Evolutionary conservation across 2,797 vertebrate genomes (phyloP).

Genomic region (Catamblyrhynchus diadema): DNA sequence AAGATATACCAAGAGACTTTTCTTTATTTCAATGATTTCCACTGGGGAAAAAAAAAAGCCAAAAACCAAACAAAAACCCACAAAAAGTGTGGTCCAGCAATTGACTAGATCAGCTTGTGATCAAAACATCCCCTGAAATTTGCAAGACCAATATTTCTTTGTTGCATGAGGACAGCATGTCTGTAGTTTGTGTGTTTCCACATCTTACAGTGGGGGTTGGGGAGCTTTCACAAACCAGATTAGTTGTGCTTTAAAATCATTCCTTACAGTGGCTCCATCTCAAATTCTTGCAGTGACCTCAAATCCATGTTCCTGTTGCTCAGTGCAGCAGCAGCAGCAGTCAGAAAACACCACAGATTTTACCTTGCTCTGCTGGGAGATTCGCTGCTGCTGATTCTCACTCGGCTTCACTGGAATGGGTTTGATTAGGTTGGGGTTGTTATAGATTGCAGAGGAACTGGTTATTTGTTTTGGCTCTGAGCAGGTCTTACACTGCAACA

Average conservation of each 20-base stretch:
- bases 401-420: slow-evolving; percentile 92
- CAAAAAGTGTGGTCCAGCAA: neutral
- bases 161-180: neutral
- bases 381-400: slow-evolving; percentile 63
- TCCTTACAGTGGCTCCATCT: neutral
- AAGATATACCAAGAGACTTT: neutral
- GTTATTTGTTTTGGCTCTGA: slow-evolving; percentile 94
- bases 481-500: slow-evolving; percentile 82
- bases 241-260: neutral
- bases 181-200: neutral
- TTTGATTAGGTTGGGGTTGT: slow-evolving; percentile 93
- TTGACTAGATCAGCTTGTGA: neutral
- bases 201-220: accelerated
- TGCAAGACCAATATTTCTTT: neutral
- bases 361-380: slow-evolving; percentile 75
- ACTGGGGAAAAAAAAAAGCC: neutral
- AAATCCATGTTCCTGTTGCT: neutral
- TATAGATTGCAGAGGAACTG: slow-evolving; percentile 84
- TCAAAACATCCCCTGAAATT: neutral
- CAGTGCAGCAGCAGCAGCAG: neutral
- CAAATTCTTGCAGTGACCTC: neutral
- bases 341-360: neutral
- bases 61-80: neutral
- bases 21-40: neutral
- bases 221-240: neutral